These are phyloP conservation scores for Papilio xuthus DNA, from an alignment of 1,140 invertebrate genomes.

Conservation along the genomic window DNA sequence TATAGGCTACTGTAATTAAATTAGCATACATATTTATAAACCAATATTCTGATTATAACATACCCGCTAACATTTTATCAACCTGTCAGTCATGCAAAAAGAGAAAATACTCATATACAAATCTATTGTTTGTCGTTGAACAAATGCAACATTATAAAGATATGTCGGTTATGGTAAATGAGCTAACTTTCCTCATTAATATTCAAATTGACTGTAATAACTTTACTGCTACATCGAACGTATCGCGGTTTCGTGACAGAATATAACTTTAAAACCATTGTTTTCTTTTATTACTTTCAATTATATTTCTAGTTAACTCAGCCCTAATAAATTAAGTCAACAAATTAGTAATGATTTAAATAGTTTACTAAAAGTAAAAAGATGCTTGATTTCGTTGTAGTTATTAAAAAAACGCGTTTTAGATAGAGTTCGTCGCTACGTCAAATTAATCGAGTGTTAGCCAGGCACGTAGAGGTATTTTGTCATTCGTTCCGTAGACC, in stretches of 20 bases:
- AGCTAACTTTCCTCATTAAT: slow-evolving; percentile 17
- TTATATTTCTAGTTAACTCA: neutral
- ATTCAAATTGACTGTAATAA: slow-evolving; percentile 1
- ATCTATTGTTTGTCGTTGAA: neutral
- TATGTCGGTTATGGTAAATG: neutral
- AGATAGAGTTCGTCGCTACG: neutral
- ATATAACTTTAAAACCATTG: slow-evolving; percentile 6
- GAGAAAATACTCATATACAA: neutral
- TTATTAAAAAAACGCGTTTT: neutral
- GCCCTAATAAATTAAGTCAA: neutral
- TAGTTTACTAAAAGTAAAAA: no score
- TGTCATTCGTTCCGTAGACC: slow-evolving; percentile 3
- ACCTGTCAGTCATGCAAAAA: neutral
- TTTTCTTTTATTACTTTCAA: neutral
- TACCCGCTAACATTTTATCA: neutral
- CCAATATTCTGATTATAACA: no score
- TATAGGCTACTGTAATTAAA: no score
- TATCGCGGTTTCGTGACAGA: neutral
- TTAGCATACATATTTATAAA: no score
- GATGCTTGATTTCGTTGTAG: no score
- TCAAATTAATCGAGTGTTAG: slow-evolving; percentile 11
- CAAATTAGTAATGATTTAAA: no score
- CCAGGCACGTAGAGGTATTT: slow-evolving; percentile 7
- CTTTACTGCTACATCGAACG: neutral
- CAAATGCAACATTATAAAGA: neutral